Evolutionary conservation across 2,797 vertebrate genomes (phyloP), one percentile per base, ranked within the genome.

Genomic region (Pseudopleuronectes americanus): DNA sequence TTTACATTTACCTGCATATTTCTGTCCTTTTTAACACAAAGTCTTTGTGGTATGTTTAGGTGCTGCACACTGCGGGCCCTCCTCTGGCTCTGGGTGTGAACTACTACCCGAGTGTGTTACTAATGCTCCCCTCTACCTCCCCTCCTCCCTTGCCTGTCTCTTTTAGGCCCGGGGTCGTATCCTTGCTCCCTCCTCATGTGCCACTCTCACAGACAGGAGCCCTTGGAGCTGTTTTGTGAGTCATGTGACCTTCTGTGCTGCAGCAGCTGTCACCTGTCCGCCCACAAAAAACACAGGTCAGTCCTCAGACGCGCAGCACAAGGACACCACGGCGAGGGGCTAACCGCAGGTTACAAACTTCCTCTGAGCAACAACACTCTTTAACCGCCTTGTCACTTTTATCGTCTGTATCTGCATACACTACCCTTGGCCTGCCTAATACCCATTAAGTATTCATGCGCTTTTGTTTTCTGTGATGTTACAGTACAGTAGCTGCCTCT

Each of bases 261-360:
- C 74, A 94, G 91, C 93, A 94, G 93, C 93, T 95, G 95, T 91
- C 95, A 95, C 91, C 93, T 95, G 92, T 94, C 94, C 83, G 85
- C 93, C 83, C 95, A 95, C 92, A 94, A 93, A 92, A 94, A 94
- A 88, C 95, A 95, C 92, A 94, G 94, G 95, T 95, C 90, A 93
- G 93, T 81, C 22, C 64, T 74, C 87, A 84, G 75, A 86, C 72
- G 33, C 76, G 17, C 59, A 60, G 83, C 84, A 80, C 92, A 93
- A 92, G 92, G 92, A 84, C 92, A 88, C 57, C 67, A 81, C 84
- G 62, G 84, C 68, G 78, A 62, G 57, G 63, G 68, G 81, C 82
- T 87, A 80, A 87, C 55, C 17, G 33, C 81, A 78, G 88, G 86
- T 90, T 87, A 85, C 85, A 86, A 87, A 86, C 84, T 83, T 84